Evolutionary conservation across 2,113 vertebrate species (phyloP).

Genomic region (Lepidothrix coronata): DNA sequence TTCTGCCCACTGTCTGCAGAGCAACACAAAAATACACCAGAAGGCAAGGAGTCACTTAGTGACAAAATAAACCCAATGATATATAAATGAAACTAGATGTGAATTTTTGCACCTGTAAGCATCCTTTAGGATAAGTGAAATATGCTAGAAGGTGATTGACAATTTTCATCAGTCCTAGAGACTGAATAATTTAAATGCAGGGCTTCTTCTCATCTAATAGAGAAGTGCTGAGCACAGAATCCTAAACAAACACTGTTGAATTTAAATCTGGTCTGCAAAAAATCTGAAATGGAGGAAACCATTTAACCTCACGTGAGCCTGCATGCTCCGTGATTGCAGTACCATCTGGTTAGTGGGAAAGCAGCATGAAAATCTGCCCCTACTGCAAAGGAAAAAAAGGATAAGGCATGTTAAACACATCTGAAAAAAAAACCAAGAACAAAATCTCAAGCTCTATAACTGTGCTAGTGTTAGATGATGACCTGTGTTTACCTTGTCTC

Average conservation of each 20-base stretch:
- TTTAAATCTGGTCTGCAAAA: constrained; percentile 7
- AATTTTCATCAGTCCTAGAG: constrained; percentile 53
- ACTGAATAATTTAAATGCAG: constrained; percentile 42
- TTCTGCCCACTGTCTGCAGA: not conserved
- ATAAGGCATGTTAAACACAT: not conserved
- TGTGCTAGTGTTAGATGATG: not conserved
- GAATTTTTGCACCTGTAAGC: constrained; percentile 44
- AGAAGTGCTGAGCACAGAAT: constrained; percentile 49
- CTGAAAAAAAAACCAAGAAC: not conserved
- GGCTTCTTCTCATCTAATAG: not conserved
- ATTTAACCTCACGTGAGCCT: not conserved
- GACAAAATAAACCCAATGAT: not conserved
- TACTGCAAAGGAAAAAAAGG: not conserved
- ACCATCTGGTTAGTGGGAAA: not conserved
- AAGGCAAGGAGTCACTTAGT: not conserved
- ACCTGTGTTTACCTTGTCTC: not conserved
- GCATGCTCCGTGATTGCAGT: not conserved
- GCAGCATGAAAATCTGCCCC: not conserved
- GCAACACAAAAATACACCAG: not conserved
- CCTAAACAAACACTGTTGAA: constrained; percentile 32
- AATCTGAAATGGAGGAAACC: not conserved
- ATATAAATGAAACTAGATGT: not conserved
- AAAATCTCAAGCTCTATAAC: not conserved
- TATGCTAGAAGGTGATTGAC: constrained; percentile 16
- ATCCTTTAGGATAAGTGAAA: constrained; percentile 32